phyloP scores from a whole-genome alignment of 2,888 invertebrate genomes.

The Oligia fasciuncula region DNA sequence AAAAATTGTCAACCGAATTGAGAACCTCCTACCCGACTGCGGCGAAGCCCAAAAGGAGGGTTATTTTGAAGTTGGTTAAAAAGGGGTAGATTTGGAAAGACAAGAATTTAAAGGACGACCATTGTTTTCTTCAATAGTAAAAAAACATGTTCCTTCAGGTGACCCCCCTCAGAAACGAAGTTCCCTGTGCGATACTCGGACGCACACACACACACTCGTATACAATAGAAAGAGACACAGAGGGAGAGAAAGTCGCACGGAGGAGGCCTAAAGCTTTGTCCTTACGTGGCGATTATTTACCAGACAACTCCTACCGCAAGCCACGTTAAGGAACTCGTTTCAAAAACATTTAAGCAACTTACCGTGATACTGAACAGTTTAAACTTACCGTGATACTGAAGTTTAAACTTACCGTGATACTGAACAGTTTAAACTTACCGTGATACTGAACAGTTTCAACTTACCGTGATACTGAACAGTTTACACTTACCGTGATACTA shows the following conservation, averaged over 20 bases:
- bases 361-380: too few relatives aligned
- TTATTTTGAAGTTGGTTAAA: too few relatives aligned
- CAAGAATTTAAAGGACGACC: background rate
- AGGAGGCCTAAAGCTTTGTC: background rate
- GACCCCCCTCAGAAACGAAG: background rate
- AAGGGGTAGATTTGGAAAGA: background rate
- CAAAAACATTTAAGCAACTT: background rate
- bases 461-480: slow-evolving; percentile 74
- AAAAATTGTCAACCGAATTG: too few relatives aligned
- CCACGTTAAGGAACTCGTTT: background rate
- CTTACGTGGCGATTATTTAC: background rate
- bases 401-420: slow-evolving; percentile 71
- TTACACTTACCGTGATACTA: slow-evolving; percentile 47
- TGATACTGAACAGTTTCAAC: background rate
- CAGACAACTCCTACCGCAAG: background rate
- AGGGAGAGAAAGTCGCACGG: background rate
- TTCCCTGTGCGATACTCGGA: background rate
- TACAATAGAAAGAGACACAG: background rate
- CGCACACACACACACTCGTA: background rate
- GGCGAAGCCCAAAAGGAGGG: too few relatives aligned
- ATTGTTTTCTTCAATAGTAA: background rate
- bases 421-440: slow-evolving; percentile 64
- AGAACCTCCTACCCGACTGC: too few relatives aligned
- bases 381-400: too few relatives aligned
- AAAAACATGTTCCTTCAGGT: background rate